Conservation (phyloP, 1,140 invertebrate genomes). For the Diorhabda elongata region DNA sequence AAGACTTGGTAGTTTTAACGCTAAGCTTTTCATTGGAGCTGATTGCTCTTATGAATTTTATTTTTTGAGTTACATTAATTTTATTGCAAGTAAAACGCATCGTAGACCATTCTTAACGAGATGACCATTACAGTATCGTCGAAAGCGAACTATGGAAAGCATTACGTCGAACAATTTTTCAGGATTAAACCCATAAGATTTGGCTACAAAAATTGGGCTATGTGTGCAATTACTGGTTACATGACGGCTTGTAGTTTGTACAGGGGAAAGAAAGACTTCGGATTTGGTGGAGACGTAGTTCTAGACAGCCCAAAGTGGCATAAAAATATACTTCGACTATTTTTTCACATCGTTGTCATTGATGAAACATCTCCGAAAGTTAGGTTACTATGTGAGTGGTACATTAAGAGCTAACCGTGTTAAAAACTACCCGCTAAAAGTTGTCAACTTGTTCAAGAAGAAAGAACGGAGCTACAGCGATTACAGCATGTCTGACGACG, state of each 20-base stretch:
- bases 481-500: no score
- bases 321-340: conserved; percentile 32
- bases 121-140: conserved; percentile 14
- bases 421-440: conserved; percentile 17
- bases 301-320: conserved; percentile 23
- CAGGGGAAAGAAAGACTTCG: conserved; percentile 26
- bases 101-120: no score
- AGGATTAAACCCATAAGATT: conserved; percentile 29
- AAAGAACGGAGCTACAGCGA: not conserved
- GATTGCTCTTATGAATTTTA: no score
- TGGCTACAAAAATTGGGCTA: conserved; percentile 32
- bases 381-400: conserved; percentile 24
- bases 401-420: conserved; percentile 27
- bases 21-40: no score
- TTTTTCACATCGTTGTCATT: conserved; percentile 23
- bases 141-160: conserved; percentile 29
- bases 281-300: conserved; percentile 30
- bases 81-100: no score
- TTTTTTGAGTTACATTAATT: no score
- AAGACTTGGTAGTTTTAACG: no score
- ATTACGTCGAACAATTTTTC: conserved; percentile 20
- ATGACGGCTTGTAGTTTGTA: conserved; percentile 28
- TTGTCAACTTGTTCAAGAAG: conserved; percentile 16
- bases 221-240: conserved; percentile 28
- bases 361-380: conserved; percentile 14